A percentile compares a stretch with the other conserved stretches of the same genome.
Conservation (phyloP, 2,888 invertebrate genomes). For the Cordylochernes scorpioides region DNA sequence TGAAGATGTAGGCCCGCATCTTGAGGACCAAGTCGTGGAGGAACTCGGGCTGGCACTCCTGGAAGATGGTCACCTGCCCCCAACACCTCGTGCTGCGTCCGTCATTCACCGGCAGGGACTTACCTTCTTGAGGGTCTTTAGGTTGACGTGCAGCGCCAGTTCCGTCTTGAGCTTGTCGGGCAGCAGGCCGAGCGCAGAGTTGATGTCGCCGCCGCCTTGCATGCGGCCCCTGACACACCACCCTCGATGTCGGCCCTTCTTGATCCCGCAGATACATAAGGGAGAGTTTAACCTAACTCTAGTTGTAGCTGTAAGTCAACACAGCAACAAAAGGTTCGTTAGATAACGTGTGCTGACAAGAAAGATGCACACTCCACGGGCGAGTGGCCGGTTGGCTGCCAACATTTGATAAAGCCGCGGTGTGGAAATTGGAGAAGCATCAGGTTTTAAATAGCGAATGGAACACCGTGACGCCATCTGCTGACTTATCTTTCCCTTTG, state of each 20-base stretch:
- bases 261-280: constrained; percentile 1
- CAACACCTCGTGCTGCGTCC: not conserved
- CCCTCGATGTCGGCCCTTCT: not conserved
- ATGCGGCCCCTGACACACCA: constrained; percentile 64
- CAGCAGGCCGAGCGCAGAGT: constrained; percentile 65
- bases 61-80: constrained; percentile 59
- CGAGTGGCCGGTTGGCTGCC: not conserved
- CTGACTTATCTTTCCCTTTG: no score
- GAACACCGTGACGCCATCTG: no score
- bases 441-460: no score
- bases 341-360: no score
- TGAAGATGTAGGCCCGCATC: constrained; percentile 94
- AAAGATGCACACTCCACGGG: not conserved
- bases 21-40: constrained; percentile 83
- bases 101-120: not conserved
- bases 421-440: no score
- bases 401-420: no score
- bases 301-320: not conserved
- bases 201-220: constrained; percentile 84
- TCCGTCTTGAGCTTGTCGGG: constrained; percentile 92
- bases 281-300: not conserved
- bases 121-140: constrained; percentile 78
- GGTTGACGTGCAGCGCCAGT: constrained; percentile 74
- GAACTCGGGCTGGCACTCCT: constrained; percentile 93
- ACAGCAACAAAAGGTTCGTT: constrained; percentile 1